phyloP scores from a whole-genome alignment of 2,797 vertebrate species.

The Crypturellus tataupa region DNA sequence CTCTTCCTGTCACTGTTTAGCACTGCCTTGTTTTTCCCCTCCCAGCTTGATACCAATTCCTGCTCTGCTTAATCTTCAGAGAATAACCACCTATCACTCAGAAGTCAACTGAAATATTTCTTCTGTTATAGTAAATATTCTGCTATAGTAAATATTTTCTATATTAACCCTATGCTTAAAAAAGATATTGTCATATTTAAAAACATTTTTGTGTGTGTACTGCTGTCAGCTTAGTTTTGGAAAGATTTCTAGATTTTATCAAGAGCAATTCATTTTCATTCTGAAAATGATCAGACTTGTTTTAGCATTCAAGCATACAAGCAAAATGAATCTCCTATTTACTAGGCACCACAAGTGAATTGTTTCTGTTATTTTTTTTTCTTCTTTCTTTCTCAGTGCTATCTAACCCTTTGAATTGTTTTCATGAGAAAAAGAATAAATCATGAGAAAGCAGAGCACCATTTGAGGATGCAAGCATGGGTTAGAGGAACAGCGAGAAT shows the following conservation, averaged over 20 bases:
- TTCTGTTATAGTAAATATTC: background rate
- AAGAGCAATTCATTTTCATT: background rate
- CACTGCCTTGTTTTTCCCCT: background rate
- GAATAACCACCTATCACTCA: background rate
- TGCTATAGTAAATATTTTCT: background rate
- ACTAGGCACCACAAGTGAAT: background rate
- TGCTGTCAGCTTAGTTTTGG: background rate
- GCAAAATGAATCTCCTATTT: background rate
- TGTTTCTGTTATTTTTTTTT: background rate
- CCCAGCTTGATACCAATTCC: background rate
- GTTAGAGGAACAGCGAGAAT: slow-evolving; percentile 60
- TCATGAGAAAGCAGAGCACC: background rate
- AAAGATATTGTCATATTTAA: background rate
- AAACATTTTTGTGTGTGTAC: background rate
- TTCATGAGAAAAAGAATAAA: background rate
- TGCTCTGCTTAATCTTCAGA: background rate
- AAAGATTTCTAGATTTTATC: background rate
- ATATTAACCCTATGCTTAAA: background rate
- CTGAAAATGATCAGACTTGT: background rate
- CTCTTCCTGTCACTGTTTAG: background rate
- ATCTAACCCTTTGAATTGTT: background rate
- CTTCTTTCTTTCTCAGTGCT: background rate
- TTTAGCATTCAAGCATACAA: background rate
- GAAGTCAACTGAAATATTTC: background rate
- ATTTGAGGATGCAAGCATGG: slow-evolving; percentile 22